These are phyloP conservation scores for Neodiprion lecontei DNA, from an alignment of 1,140 invertebrate species.

Conservation along the genomic window DNA sequence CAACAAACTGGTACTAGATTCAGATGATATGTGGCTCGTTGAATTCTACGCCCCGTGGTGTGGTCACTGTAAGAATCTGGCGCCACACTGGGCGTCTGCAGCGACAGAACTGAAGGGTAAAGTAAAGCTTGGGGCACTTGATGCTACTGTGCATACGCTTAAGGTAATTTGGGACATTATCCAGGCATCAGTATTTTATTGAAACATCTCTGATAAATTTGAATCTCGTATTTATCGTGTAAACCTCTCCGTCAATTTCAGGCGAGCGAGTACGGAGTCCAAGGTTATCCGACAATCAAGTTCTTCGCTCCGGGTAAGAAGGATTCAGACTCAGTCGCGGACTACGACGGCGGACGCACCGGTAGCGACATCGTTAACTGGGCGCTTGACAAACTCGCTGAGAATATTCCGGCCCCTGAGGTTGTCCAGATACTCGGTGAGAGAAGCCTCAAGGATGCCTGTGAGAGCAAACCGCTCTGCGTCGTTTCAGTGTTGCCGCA, in stretches of 20 bases:
- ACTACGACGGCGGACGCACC: slow-evolving; percentile 92
- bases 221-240: background rate
- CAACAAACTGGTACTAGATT: slow-evolving; percentile 86
- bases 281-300: slow-evolving; percentile 98
- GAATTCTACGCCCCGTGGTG: slow-evolving; percentile 99
- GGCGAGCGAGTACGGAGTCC: slow-evolving; percentile 79
- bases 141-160: slow-evolving; percentile 90
- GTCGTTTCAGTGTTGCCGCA: slow-evolving; percentile 94
- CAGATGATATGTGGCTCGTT: slow-evolving; percentile 94
- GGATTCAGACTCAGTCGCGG: slow-evolving; percentile 71
- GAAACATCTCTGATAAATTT: background rate
- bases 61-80: slow-evolving; percentile 95
- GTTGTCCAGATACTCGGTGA: slow-evolving; percentile 72
- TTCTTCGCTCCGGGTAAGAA: slow-evolving; percentile 88
- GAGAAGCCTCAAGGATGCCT: slow-evolving; percentile 73
- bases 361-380: slow-evolving; percentile 89
- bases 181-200: background rate
- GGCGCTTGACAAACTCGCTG: slow-evolving; percentile 85
- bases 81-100: slow-evolving; percentile 93
- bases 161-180: slow-evolving; percentile 59
- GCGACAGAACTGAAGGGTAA: slow-evolving; percentile 94
- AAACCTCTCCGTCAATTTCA: slow-evolving; percentile 25
- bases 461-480: slow-evolving; percentile 89
- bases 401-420: slow-evolving; percentile 90
- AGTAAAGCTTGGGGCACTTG: slow-evolving; percentile 94